phyloP scores from a whole-genome alignment of 2,797 vertebrate species.

The Sebastes umbrosus region DNA sequence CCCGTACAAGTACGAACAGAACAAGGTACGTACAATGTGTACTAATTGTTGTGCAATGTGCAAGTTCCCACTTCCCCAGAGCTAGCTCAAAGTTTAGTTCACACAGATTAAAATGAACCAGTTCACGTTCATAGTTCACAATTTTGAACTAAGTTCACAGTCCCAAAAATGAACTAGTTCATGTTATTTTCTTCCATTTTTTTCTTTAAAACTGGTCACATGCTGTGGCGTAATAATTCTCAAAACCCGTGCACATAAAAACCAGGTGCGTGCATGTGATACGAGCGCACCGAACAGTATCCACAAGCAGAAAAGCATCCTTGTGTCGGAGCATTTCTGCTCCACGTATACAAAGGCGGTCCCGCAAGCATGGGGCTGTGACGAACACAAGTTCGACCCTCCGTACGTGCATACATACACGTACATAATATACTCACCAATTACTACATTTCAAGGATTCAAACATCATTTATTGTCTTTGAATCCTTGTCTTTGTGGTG shows the following conservation, averaged over 20 bases:
- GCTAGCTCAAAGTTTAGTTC: not conserved
- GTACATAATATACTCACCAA: not conserved
- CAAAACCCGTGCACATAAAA: not conserved
- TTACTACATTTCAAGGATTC: not conserved
- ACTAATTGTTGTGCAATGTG: not conserved
- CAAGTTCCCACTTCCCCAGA: not conserved
- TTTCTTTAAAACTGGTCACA: not conserved
- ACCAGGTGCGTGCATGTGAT: no score
- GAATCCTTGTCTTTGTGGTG: no score
- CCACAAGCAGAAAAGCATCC: no score
- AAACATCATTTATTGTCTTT: not conserved
- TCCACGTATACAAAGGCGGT: no score
- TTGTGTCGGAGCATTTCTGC: no score
- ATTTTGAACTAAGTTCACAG: not conserved
- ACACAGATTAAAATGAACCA: not conserved
- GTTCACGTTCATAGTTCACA: no score
- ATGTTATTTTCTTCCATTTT: no score
- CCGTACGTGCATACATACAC: no score
- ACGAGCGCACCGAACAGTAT: no score
- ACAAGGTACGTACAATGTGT: constrained; percentile 87
- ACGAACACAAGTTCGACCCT: no score
- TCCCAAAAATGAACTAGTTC: not conserved
- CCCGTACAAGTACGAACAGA: constrained; percentile 93
- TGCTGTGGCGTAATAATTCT: not conserved
- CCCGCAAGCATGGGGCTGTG: no score